Evolutionary conservation across 2,888 invertebrate genomes (phyloP).

Genomic region (Epiblema foenella): DNA sequence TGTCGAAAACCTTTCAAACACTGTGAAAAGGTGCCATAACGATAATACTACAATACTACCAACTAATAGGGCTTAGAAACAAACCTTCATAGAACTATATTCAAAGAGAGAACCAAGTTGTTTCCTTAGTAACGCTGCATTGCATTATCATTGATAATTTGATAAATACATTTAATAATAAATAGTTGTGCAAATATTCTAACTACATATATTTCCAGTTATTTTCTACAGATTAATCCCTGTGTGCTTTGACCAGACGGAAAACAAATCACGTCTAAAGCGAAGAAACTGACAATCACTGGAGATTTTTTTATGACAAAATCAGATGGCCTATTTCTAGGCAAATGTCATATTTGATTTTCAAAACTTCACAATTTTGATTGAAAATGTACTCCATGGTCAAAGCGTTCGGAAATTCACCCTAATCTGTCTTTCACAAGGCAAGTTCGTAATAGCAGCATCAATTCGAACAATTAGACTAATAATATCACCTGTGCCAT

Average conservation of each 20-base stretch:
- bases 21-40: background rate
- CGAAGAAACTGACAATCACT: background rate
- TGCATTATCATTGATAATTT: background rate
- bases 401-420: background rate
- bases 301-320: no score
- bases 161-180: conserved; percentile 18
- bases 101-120: background rate
- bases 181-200: conserved; percentile 32
- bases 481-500: conserved; percentile 25
- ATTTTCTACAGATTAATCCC: background rate
- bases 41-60: background rate
- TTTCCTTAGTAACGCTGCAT: background rate
- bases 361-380: background rate
- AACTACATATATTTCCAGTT: conserved; percentile 34
- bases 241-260: background rate
- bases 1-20: conserved; percentile 21
- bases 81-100: background rate
- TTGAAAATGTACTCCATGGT: background rate
- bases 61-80: background rate
- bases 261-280: background rate
- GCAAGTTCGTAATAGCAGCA: conserved; percentile 8
- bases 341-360: no score
- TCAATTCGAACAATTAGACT: conserved; percentile 19
- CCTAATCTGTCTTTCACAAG: background rate
- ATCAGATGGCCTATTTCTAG: no score